Evolutionary conservation across 2,888 invertebrate species (phyloP), one percentile per base, ranked within the genome.

Genomic region (Aelia acuminata): DNA sequence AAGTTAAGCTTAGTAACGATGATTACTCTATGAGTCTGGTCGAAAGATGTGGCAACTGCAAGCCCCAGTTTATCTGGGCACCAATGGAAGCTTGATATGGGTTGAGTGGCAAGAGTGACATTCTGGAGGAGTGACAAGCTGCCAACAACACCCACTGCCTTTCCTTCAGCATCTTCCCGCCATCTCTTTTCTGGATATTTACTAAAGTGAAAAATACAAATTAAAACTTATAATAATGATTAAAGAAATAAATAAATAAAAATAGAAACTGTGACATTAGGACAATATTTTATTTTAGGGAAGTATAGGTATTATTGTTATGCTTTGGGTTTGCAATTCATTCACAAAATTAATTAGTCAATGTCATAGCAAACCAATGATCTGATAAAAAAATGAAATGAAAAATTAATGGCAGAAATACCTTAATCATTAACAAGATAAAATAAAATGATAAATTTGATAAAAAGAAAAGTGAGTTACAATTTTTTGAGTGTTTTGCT

Each of bases 81-180:
- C 98, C 98, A 99, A 91, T 98, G 97, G 90, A 97, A 95, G 18
- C 96, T 94, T 91, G 96, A 96, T 90, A 99, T 95, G 0, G 98
- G 98, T 92, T 99, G 98, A 10, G 96, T 94, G 31, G 98, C 96
- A 88, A 98, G 91, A 0, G 95, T 95, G 91, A 95, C 95, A 89
- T 97, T 97, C 92, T 98, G 97, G 13, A 98, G 92, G 88, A 96
- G 94, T 48, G 94, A 93, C 47, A 98, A 91, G 50, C 94, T 94
- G 0, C 98, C 98, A 2, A 95, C 92, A 0, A 97, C 95, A 3
- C 98, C 98, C 88, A 94, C 92, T 0, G 94, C 94, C 3, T 94
- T 93, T 0, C 96, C 97, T 91, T 97, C 95, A 0, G 94, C 92
- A 91, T 96, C 96, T 70, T 95, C 94, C 63, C 94, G 94, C 80